Evolutionary conservation across 2,888 invertebrate species (phyloP).

Genomic region (Autographa gamma): DNA sequence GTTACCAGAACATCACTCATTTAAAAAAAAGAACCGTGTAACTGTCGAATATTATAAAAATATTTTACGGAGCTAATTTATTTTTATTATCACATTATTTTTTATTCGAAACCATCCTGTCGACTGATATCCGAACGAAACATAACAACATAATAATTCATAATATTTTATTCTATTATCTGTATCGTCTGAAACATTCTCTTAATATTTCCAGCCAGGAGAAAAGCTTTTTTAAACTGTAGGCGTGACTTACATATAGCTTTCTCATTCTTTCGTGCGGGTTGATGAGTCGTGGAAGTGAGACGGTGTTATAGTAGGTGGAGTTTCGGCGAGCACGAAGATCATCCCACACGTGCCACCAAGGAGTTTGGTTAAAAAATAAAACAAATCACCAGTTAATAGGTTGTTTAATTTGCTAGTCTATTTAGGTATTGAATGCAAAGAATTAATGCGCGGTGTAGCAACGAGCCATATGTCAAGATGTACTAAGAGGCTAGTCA

Average conservation of each 20-base stretch:
- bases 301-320: conserved; percentile 69
- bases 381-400: conserved; percentile 73
- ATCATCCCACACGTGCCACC: conserved; percentile 70
- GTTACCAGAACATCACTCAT: conserved; percentile 39
- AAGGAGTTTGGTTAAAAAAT: conserved; percentile 68
- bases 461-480: conserved; percentile 54
- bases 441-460: conserved; percentile 53
- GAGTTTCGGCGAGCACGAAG: conserved; percentile 62
- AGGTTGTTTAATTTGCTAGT: conserved; percentile 67
- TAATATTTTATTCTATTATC: conserved; percentile 59
- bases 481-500: conserved; percentile 31
- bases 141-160: conserved; percentile 63
- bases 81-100: conserved; percentile 62
- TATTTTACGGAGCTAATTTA: conserved; percentile 50
- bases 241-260: conserved; percentile 49
- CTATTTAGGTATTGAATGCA: conserved; percentile 62
- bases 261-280: conserved; percentile 54
- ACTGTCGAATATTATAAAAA: conserved; percentile 45
- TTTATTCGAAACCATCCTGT: conserved; percentile 59
- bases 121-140: conserved; percentile 60
- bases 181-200: conserved; percentile 40
- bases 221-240: conserved; percentile 59
- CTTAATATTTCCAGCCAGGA: conserved; percentile 42
- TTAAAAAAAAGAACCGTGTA: conserved; percentile 45
- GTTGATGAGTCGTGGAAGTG: conserved; percentile 44